These are phyloP conservation scores for Agonum fuliginosum DNA, from an alignment of 2,888 invertebrate species.

Conservation along the genomic window DNA sequence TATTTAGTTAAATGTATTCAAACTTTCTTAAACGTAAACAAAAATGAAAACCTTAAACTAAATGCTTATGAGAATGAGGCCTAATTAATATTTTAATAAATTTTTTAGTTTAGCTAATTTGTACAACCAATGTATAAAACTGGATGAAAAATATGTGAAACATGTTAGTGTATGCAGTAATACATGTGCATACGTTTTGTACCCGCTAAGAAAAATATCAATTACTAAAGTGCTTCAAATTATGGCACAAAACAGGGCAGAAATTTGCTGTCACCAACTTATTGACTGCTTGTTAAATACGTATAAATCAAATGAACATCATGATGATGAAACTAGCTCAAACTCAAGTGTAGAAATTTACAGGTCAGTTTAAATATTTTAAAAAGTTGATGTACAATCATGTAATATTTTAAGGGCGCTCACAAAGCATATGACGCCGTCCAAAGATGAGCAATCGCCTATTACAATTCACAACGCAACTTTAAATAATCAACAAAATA, in stretches of 20 bases:
- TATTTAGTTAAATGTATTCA: too few relatives aligned
- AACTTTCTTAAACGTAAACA: too few relatives aligned
- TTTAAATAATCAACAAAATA: constrained; percentile 71
- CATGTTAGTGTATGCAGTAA: constrained; percentile 83
- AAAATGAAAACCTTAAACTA: too few relatives aligned
- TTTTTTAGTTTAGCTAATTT: constrained; percentile 78
- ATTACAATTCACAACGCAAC: constrained; percentile 68
- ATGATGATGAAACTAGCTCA: constrained; percentile 76
- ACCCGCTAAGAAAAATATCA: constrained; percentile 83
- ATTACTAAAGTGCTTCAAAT: constrained; percentile 85
- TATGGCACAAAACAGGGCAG: constrained; percentile 80
- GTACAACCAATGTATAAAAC: constrained; percentile 78
- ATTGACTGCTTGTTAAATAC: constrained; percentile 82
- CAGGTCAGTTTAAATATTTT: constrained; percentile 77
- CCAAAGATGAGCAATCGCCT: constrained; percentile 67
- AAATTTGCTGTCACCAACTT: constrained; percentile 82
- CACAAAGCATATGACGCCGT: constrained; percentile 82
- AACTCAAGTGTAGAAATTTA: constrained; percentile 84
- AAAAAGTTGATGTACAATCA: too few relatives aligned
- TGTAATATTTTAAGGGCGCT: constrained; percentile 76
- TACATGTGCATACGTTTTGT: constrained; percentile 82
- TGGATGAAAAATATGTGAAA: constrained; percentile 76
- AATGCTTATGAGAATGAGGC: too few relatives aligned
- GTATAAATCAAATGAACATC: constrained; percentile 77
- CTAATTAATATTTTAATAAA: too few relatives aligned